phyloP scores from a whole-genome alignment of 2,888 invertebrate genomes.

The Drosophila ezoana region DNA sequence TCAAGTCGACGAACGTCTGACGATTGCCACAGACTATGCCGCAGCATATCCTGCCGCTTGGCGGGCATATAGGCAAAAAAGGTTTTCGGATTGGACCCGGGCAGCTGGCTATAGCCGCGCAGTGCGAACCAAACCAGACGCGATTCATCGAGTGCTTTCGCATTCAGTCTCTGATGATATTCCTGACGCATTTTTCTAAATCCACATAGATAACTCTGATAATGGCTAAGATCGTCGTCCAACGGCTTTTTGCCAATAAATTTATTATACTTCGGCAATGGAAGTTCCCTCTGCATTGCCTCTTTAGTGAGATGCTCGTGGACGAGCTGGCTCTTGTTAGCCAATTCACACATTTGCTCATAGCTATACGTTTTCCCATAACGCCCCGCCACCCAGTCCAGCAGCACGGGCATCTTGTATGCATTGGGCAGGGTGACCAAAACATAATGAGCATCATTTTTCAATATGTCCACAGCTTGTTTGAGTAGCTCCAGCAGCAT shows the following conservation, averaged over 20 bases:
- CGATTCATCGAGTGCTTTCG: conserved; percentile 37
- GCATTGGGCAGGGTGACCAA: conserved; percentile 74
- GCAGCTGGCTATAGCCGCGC: conserved; percentile 34
- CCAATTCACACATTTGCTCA: conserved; percentile 33
- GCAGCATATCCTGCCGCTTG: conserved; percentile 32
- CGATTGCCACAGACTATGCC: conserved; percentile 39
- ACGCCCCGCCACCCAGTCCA: conserved; percentile 67
- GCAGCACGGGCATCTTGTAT: conserved; percentile 65
- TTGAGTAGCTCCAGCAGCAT: conserved; percentile 53
- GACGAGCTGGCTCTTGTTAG: conserved; percentile 22
- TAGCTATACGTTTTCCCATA: conserved; percentile 60
- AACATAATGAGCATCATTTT: conserved; percentile 66
- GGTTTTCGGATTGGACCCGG: conserved; percentile 28
- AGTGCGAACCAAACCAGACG: conserved; percentile 61
- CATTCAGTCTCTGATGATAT: conserved; percentile 37
- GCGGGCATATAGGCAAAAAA: conserved; percentile 63
- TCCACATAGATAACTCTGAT: background rate
- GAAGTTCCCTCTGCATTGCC: background rate
- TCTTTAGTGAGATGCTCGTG: conserved; percentile 7
- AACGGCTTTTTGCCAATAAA: background rate
- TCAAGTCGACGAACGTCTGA: conserved; percentile 34
- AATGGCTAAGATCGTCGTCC: too few relatives aligned
- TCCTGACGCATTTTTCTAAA: background rate
- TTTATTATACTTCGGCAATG: background rate
- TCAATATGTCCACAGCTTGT: conserved; percentile 51